A percentile compares a stretch with the other conserved stretches of the same genome.
Evolutionary conservation across 2,888 invertebrate species (phyloP).

Genomic region (Tineola bisselliella): DNA sequence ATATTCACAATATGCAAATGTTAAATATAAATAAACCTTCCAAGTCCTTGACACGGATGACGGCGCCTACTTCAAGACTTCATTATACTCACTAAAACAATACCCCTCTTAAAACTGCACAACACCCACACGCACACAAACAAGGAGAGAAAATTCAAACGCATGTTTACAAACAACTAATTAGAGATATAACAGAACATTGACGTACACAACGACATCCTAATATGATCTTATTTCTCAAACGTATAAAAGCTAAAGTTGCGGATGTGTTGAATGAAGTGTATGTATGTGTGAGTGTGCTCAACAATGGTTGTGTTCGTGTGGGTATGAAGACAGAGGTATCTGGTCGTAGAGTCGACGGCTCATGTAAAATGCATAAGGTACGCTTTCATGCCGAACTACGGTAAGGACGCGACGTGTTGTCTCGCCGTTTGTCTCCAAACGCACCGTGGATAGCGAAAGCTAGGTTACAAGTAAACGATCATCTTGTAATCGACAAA

Average conservation of each 20-base stretch:
- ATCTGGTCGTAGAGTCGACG: constrained; percentile 20
- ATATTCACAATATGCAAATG: neutral
- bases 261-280: neutral
- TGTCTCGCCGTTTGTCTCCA: constrained; percentile 44
- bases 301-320: neutral
- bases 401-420: constrained; percentile 19
- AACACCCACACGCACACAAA: constrained; percentile 30
- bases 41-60: constrained; percentile 40
- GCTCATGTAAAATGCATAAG: constrained; percentile 77
- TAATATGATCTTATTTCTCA: neutral
- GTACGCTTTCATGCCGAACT: constrained; percentile 44
- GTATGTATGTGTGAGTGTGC: neutral
- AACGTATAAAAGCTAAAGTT: neutral
- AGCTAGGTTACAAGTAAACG: neutral
- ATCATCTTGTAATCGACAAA: neutral
- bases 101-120: constrained; percentile 30
- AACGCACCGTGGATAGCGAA: constrained; percentile 4
- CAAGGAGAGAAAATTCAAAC: constrained; percentile 19
- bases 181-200: constrained; percentile 24
- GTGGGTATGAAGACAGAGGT: constrained; percentile 21
- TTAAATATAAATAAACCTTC: constrained; percentile 9
- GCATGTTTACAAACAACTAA: constrained; percentile 59
- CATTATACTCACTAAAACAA: constrained; percentile 39
- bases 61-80: constrained; percentile 39
- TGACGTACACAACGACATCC: neutral